Conservation (phyloP, 2,888 invertebrate species). For the Leptopilina syphax region DNA sequence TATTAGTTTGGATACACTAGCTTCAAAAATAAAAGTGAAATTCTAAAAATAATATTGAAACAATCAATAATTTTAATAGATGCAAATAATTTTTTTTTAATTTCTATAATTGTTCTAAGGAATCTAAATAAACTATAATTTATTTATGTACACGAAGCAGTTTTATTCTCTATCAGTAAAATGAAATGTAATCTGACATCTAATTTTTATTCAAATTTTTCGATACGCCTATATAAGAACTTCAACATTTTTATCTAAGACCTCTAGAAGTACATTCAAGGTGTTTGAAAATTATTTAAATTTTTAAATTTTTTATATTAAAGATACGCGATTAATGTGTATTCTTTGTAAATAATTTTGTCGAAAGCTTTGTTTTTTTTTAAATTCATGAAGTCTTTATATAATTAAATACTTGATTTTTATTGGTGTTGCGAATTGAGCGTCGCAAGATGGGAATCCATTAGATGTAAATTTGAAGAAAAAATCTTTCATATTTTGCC, state of each 20-base stretch:
- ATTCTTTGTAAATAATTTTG: background rate
- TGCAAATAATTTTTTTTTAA: background rate
- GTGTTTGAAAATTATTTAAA: conserved; percentile 1
- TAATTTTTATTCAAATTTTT: background rate
- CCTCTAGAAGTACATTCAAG: background rate
- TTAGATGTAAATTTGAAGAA: background rate
- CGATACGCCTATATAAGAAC: background rate
- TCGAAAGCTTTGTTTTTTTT: background rate
- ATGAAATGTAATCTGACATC: background rate
- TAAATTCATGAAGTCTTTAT: background rate
- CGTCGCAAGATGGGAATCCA: background rate
- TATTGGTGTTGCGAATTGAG: conserved; percentile 4
- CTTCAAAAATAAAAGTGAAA: too few species aligned
- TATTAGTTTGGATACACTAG: too few species aligned
- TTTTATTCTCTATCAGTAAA: background rate
- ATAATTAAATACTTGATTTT: background rate
- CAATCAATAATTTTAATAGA: too few species aligned
- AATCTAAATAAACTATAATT: background rate
- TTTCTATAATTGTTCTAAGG: background rate
- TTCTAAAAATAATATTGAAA: too few species aligned
- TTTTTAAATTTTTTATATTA: background rate
- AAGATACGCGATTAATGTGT: background rate
- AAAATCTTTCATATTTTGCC: background rate
- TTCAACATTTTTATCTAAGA: background rate
- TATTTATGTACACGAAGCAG: conserved; percentile 1